phyloP scores from a whole-genome alignment of 2,888 invertebrate species.

The Congeria kusceri region DNA sequence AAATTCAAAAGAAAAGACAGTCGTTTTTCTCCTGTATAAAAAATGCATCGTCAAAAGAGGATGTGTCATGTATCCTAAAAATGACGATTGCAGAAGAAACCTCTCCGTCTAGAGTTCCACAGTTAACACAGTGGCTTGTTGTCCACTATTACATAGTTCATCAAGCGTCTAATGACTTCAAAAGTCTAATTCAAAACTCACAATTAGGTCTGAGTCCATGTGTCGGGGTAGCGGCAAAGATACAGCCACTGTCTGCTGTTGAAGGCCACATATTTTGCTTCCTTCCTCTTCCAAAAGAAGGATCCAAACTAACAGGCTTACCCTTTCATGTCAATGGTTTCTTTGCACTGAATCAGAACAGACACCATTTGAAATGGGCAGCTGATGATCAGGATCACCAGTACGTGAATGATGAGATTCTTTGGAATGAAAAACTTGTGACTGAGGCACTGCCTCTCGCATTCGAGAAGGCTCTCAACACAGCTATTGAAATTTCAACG shows the following conservation, averaged over 20 bases:
- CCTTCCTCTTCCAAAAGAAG: conserved; percentile 80
- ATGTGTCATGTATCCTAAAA: not conserved
- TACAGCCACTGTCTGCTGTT: conserved; percentile 27
- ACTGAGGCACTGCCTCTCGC: conserved; percentile 75
- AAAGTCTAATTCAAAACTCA: conserved; percentile 19
- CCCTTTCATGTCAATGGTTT: conserved; percentile 83
- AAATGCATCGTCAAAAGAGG: conserved; percentile 2
- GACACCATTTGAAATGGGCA: conserved; percentile 82
- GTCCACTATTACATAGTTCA: conserved; percentile 47
- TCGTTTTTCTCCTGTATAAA: not conserved
- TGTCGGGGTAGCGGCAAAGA: conserved; percentile 39
- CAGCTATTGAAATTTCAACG: conserved; percentile 41
- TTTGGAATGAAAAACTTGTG: conserved; percentile 80
- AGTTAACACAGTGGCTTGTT: conserved; percentile 11
- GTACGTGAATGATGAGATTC: conserved; percentile 68
- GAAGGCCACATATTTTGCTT: conserved; percentile 82
- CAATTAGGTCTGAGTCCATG: conserved; percentile 41
- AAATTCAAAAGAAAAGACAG: not conserved
- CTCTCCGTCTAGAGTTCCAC: not conserved
- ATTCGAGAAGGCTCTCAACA: conserved; percentile 62
- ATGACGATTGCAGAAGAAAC: not conserved
- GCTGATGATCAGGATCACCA: conserved; percentile 64
- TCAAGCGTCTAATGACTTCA: conserved; percentile 33
- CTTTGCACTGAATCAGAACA: conserved; percentile 81
- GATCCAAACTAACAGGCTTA: conserved; percentile 77